These are phyloP conservation scores for Didymodactylos carnosus DNA, from an alignment of 2,888 invertebrate species.

Conservation along the genomic window DNA sequence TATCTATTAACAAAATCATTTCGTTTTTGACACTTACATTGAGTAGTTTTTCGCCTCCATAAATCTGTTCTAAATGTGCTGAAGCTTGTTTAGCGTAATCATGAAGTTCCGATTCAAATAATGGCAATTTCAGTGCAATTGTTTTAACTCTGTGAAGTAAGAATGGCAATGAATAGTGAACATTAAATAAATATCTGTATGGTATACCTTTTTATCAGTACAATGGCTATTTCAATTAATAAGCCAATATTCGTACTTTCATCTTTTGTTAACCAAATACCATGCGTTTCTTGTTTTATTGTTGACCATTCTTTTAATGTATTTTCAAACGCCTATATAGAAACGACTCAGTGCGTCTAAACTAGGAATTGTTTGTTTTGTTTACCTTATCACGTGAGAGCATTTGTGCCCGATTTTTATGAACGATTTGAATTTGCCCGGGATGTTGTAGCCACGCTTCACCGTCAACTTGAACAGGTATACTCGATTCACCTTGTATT, in stretches of 20 bases:
- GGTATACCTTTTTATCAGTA: too few relatives aligned
- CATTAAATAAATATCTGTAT: too few relatives aligned
- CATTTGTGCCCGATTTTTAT: slow-evolving; percentile 92
- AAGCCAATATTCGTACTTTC: slow-evolving; percentile 52
- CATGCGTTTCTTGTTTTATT: slow-evolving; percentile 62
- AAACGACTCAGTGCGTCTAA: too few relatives aligned
- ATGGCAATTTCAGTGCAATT: slow-evolving; percentile 48
- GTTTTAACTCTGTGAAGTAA: slow-evolving; percentile 50
- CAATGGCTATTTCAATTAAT: slow-evolving; percentile 61
- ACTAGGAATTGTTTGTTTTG: too few relatives aligned
- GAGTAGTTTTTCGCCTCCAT: slow-evolving; percentile 58
- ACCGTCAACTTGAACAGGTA: slow-evolving; percentile 85
- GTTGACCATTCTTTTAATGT: slow-evolving; percentile 67
- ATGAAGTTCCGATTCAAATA: slow-evolving; percentile 52
- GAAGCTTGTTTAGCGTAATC: slow-evolving; percentile 52
- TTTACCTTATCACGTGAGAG: slow-evolving; percentile 67
- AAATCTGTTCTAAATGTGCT: slow-evolving; percentile 50
- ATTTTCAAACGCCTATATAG: too few relatives aligned
- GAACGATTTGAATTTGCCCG: slow-evolving; percentile 78
- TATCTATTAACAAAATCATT: too few relatives aligned
- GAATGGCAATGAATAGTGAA: too few relatives aligned
- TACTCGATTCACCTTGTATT: slow-evolving; percentile 64
- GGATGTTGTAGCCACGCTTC: slow-evolving; percentile 96
- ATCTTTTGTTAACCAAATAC: slow-evolving; percentile 37
- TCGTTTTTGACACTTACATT: slow-evolving; percentile 43